phyloP scores from a whole-genome alignment of 2,888 invertebrate species.

The Gnatocerus cornutus region DNA sequence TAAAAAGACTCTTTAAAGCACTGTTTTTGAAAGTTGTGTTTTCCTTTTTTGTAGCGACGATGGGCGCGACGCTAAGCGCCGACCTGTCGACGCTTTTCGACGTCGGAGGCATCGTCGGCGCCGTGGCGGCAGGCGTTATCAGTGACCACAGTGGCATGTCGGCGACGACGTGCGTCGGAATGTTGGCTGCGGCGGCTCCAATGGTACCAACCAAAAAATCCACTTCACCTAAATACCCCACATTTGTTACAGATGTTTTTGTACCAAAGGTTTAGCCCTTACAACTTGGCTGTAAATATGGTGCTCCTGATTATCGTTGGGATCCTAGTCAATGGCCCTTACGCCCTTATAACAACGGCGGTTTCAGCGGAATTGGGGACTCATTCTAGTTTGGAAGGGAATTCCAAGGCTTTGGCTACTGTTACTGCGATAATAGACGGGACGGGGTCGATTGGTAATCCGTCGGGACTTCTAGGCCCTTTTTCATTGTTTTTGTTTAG shows the following conservation, averaged over 20 bases:
- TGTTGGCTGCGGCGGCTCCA: slow-evolving; percentile 88
- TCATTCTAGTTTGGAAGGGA: slow-evolving; percentile 86
- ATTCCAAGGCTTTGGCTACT: slow-evolving; percentile 92
- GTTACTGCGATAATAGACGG: slow-evolving; percentile 99
- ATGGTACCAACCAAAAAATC: slow-evolving; percentile 75
- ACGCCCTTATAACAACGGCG: slow-evolving; percentile 96
- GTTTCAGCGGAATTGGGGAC: slow-evolving; percentile 96
- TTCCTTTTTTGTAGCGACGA: too few relatives aligned
- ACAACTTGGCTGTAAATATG: slow-evolving; percentile 77
- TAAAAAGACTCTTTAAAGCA: too few relatives aligned
- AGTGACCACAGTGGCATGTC: slow-evolving; percentile 90
- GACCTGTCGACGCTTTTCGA: slow-evolving; percentile 88
- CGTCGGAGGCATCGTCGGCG: slow-evolving; percentile 93
- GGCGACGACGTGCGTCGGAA: slow-evolving; percentile 88
- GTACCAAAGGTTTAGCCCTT: slow-evolving; percentile 80
- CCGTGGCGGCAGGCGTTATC: slow-evolving; percentile 88
- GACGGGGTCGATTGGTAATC: slow-evolving; percentile 88
- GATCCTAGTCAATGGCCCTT: slow-evolving; percentile 94
- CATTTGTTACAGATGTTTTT: slow-evolving; percentile 79
- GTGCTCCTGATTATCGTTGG: slow-evolving; percentile 83
- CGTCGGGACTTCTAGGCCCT: too few relatives aligned
- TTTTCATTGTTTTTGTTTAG: slow-evolving; percentile 67
- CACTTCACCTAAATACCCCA: slow-evolving; percentile 35
- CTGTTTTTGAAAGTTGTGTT: too few relatives aligned
- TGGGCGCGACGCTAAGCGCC: slow-evolving; percentile 81